These are phyloP conservation scores for Atrina japonica DNA, from an alignment of 2,888 invertebrate genomes.

Conservation along the genomic window DNA sequence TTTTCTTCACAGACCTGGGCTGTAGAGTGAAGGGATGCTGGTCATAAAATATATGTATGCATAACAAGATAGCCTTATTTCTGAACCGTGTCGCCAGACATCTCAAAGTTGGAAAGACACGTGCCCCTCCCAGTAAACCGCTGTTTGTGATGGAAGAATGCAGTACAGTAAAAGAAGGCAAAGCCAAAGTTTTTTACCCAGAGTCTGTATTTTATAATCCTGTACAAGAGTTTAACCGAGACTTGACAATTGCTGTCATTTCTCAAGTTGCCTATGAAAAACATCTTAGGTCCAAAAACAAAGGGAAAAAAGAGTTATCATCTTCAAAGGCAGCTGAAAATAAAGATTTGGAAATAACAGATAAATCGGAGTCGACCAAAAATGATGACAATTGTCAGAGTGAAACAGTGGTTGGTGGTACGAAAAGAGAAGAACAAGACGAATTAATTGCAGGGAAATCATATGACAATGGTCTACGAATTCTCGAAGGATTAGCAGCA, in stretches of 20 bases:
- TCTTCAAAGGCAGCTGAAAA: constrained; percentile 36
- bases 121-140: too few relatives aligned
- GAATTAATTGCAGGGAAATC: constrained; percentile 60
- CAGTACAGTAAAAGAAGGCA: constrained; percentile 85
- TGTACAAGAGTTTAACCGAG: constrained; percentile 96
- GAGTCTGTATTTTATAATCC: constrained; percentile 96
- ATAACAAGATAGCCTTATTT: too few relatives aligned
- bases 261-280: constrained; percentile 66
- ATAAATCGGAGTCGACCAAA: constrained; percentile 5
- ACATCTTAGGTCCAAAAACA: constrained; percentile 23
- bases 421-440: constrained; percentile 6
- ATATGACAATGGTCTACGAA: constrained; percentile 79
- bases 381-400: too few relatives aligned
- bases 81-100: too few relatives aligned
- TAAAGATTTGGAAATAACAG: constrained; percentile 12
- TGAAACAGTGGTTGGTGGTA: not conserved
- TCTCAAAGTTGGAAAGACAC: too few relatives aligned
- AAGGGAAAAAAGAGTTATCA: constrained; percentile 34
- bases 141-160: constrained; percentile 7
- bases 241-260: constrained; percentile 85
- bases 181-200: constrained; percentile 87
- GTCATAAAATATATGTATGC: too few relatives aligned
- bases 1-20: too few relatives aligned
- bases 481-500: constrained; percentile 97
- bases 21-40: too few relatives aligned